Conservation (phyloP, 1,140 invertebrate genomes). For the Psilanteris sp. region DNA sequence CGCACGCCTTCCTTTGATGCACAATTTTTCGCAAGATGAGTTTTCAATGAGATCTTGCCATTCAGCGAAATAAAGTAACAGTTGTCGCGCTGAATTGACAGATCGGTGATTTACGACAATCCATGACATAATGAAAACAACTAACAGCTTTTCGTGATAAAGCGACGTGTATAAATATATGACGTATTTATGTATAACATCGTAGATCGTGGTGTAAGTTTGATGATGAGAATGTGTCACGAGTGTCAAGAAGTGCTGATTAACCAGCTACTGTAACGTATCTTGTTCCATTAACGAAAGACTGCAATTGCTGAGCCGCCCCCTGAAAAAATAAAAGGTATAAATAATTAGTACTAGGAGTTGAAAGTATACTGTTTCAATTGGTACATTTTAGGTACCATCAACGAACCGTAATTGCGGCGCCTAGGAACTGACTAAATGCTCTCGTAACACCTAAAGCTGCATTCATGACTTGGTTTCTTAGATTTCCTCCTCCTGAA, state of each 20-base stretch:
- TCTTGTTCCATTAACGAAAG: slow-evolving; percentile 77
- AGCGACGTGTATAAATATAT: too few species aligned
- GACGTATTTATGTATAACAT: too few species aligned
- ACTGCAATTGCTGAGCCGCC: slow-evolving; percentile 78
- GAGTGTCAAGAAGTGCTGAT: too few species aligned
- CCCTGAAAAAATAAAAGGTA: slow-evolving; percentile 72
- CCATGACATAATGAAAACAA: too few species aligned
- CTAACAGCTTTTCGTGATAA: too few species aligned
- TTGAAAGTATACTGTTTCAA: too few species aligned
- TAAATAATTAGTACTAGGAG: too few species aligned
- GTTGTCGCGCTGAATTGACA: slow-evolving; percentile 1
- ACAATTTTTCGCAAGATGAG: slow-evolving; percentile 9
- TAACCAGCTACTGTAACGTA: slow-evolving; percentile 51
- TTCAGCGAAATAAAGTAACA: slow-evolving; percentile 9
- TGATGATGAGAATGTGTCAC: too few species aligned
- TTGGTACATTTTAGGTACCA: background rate
- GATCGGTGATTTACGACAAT: too few species aligned
- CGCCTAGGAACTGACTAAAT: slow-evolving; percentile 86
- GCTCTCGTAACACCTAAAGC: slow-evolving; percentile 86
- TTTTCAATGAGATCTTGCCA: slow-evolving; percentile 1
- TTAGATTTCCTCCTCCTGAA: slow-evolving; percentile 70
- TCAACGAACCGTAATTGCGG: slow-evolving; percentile 85
- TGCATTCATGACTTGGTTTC: slow-evolving; percentile 84
- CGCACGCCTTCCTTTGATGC: slow-evolving; percentile 1
- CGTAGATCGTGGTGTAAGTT: too few species aligned